A percentile compares a stretch with the other conserved stretches of the same genome.
Evolutionary conservation across 92 coral and sea anemone species (phyloP).

Genomic region (Heteractis magnifica): DNA sequence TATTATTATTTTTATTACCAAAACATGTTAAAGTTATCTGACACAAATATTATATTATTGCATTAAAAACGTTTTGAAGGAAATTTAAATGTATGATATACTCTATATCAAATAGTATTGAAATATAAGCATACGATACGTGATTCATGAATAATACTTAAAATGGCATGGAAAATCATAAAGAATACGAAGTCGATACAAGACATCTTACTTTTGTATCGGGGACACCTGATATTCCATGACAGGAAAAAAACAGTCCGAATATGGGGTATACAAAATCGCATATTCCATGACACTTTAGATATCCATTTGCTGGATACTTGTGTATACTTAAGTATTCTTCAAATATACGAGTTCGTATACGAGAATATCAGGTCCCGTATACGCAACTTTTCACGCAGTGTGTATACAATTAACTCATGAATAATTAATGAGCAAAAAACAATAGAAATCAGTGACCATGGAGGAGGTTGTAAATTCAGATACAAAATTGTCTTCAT

Average conservation of each 20-base stretch:
- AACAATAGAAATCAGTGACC: too few relatives aligned
- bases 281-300: too few relatives aligned
- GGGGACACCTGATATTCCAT: too few relatives aligned
- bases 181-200: neutral
- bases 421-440: too few relatives aligned
- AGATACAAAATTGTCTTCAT: too few relatives aligned
- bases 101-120: too few relatives aligned
- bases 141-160: neutral
- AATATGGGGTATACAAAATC: neutral
- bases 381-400: neutral
- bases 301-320: neutral
- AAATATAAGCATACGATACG: neutral
- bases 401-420: neutral
- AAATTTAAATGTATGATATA: too few relatives aligned
- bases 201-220: neutral
- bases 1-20: too few relatives aligned
- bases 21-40: too few relatives aligned
- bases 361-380: neutral
- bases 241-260: neutral
- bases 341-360: slow-evolving; percentile 1
- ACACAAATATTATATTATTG: too few relatives aligned
- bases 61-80: too few relatives aligned
- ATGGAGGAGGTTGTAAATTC: too few relatives aligned
- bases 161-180: neutral
- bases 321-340: neutral